Evolutionary conservation across 2,797 vertebrate species (phyloP).

Genomic region (Ptychadena robeensis): DNA sequence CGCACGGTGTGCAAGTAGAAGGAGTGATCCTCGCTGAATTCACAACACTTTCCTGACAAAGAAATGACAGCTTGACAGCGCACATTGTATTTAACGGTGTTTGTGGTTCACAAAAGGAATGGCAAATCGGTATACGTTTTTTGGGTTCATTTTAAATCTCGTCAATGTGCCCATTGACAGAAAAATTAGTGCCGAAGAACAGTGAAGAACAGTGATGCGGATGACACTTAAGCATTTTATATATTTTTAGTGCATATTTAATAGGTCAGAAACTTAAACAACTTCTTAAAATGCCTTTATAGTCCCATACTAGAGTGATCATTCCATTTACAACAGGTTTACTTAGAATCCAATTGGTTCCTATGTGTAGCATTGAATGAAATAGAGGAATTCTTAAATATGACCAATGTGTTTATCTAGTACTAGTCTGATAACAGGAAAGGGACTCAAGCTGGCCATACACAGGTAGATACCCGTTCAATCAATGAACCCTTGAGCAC

Average conservation of each 20-base stretch:
- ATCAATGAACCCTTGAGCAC: too few relatives aligned
- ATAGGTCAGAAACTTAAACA: constrained; percentile 4
- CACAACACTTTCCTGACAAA: constrained; percentile 16
- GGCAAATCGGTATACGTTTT: neutral
- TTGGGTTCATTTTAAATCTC: constrained; percentile 16
- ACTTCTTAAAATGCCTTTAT: too few relatives aligned
- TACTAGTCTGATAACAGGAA: too few relatives aligned
- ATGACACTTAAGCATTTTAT: neutral
- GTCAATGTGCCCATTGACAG: constrained; percentile 19
- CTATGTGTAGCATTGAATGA: too few relatives aligned
- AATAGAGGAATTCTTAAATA: too few relatives aligned
- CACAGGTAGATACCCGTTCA: too few relatives aligned
- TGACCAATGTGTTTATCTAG: too few relatives aligned
- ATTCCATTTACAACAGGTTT: too few relatives aligned
- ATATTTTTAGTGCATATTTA: neutral
- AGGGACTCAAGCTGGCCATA: too few relatives aligned
- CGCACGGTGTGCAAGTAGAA: neutral
- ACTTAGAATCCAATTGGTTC: too few relatives aligned
- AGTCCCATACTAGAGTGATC: too few relatives aligned
- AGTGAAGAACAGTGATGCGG: neutral
- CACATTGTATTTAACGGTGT: constrained; percentile 15
- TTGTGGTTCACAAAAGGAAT: neutral
- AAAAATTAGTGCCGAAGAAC: constrained; percentile 14
- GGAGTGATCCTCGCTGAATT: constrained; percentile 9
- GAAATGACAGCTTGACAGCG: constrained; percentile 39